Percentiles rank a stretch among this genome's conserved stretches.
Evolutionary conservation across 2,797 vertebrate species (phyloP).

Genomic region (Platalea minor): DNA sequence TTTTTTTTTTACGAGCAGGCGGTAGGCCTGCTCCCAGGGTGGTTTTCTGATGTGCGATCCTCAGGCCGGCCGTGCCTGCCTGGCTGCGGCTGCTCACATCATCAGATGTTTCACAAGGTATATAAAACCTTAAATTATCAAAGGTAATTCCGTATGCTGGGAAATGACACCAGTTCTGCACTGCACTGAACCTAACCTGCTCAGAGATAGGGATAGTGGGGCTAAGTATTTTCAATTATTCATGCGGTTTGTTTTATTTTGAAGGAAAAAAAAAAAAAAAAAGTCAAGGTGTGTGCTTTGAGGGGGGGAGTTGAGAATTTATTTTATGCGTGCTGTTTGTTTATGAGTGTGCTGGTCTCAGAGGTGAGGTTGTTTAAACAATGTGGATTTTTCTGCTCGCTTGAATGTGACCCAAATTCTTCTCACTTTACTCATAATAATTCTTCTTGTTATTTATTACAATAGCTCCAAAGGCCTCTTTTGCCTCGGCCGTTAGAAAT

Average conservation of each 20-base stretch:
- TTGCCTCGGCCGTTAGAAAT: background rate
- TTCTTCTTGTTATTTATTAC: background rate
- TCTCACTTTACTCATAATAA: background rate
- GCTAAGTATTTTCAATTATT: background rate
- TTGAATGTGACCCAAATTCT: background rate
- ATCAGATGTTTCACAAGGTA: background rate
- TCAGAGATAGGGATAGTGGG: too few relatives aligned
- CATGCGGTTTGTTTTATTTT: background rate
- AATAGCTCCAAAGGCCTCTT: background rate
- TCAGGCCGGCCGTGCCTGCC: background rate
- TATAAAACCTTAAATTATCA: background rate
- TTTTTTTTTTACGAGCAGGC: background rate
- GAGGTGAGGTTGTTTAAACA: background rate
- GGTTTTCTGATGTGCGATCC: background rate
- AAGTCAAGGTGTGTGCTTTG: background rate
- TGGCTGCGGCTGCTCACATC: background rate
- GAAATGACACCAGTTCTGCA: background rate
- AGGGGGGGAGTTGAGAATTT: background rate
- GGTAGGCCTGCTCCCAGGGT: too few relatives aligned
- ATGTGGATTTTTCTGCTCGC: background rate
- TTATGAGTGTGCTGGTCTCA: background rate
- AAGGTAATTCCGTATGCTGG: background rate
- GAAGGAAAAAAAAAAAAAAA: background rate
- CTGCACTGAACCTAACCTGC: background rate
- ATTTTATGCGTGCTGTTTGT: background rate